A percentile compares a stretch with the other conserved stretches of the same genome.
These are phyloP conservation scores for Drosophila acutilabella DNA, from an alignment of 2,888 invertebrate species.

Conservation along the genomic window DNA sequence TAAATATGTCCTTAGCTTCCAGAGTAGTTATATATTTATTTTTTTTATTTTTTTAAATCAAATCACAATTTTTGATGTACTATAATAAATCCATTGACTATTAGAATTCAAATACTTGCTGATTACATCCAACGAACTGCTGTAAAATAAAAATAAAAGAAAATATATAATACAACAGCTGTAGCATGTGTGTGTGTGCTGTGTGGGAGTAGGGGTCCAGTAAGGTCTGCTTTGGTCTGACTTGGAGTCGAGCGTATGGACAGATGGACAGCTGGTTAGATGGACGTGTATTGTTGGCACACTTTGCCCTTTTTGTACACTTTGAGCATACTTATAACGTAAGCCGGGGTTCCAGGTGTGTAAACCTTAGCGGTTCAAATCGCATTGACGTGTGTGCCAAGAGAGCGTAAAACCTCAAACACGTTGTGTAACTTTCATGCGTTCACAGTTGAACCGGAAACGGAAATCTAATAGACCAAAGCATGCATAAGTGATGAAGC, in stretches of 20 bases:
- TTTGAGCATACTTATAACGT: constrained; percentile 38
- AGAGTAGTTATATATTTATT: no score
- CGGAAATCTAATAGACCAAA: constrained; percentile 81
- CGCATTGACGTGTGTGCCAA: constrained; percentile 70
- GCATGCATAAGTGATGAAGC: constrained; percentile 79
- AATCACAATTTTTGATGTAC: no score
- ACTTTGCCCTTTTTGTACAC: constrained; percentile 18
- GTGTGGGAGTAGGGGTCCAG: not conserved
- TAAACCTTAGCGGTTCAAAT: constrained; percentile 71
- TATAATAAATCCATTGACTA: no score
- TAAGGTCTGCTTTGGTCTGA: not conserved
- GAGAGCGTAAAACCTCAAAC: constrained; percentile 79
- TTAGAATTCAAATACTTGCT: no score
- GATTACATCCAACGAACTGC: not conserved
- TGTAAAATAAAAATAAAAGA: constrained; percentile 26
- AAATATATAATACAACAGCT: constrained; percentile 28
- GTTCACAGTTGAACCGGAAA: constrained; percentile 77
- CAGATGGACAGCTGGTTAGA: not conserved
- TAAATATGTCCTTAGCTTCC: no score
- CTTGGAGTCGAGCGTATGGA: not conserved
- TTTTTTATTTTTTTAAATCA: no score
- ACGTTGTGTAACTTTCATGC: constrained; percentile 72
- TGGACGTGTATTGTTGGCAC: not conserved
- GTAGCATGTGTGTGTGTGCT: constrained; percentile 1
- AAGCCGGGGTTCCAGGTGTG: constrained; percentile 61